phyloP scores from a whole-genome alignment of 2,888 invertebrate species.

The Cordylochernes scorpioides region DNA sequence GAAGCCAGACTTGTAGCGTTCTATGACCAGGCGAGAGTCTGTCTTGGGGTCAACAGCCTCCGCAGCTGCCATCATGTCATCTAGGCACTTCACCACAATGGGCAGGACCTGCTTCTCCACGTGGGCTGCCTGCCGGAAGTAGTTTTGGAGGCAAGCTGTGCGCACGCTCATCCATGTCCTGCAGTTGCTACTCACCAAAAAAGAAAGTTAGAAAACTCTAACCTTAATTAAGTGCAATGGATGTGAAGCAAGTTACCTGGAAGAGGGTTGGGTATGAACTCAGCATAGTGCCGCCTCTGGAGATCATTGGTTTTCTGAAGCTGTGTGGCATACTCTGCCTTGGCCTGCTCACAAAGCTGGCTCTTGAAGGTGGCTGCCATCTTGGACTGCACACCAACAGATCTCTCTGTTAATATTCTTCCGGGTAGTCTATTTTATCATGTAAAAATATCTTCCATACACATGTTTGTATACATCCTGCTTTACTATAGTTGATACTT shows the following conservation, averaged over 20 bases:
- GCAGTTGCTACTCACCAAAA: conserved; percentile 36
- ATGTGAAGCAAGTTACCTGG: conserved; percentile 19
- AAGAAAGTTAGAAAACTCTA: no score
- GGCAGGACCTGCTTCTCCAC: conserved; percentile 82
- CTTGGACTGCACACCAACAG: no score
- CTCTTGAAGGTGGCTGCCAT: conserved; percentile 58
- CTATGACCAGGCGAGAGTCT: conserved; percentile 63
- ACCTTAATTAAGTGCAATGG: no score
- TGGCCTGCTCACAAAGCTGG: conserved; percentile 80
- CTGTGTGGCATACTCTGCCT: conserved; percentile 87
- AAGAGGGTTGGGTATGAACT: conserved; percentile 25
- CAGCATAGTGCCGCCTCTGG: conserved; percentile 29
- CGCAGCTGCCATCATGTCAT: conserved; percentile 75
- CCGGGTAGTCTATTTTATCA: no score
- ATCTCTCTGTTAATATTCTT: no score
- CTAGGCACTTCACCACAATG: conserved; percentile 81
- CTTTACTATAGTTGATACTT: no score
- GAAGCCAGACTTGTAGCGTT: conserved; percentile 85
- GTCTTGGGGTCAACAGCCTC: conserved; percentile 71
- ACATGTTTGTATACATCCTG: no score
- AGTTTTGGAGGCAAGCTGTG: conserved; percentile 69
- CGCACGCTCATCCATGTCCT: conserved; percentile 84
- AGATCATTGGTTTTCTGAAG: conserved; percentile 77
- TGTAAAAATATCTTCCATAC: no score
- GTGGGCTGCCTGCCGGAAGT: conserved; percentile 65